Conservation (phyloP, 2,113 vertebrate species). For the Pollimyrus isidori region DNA sequence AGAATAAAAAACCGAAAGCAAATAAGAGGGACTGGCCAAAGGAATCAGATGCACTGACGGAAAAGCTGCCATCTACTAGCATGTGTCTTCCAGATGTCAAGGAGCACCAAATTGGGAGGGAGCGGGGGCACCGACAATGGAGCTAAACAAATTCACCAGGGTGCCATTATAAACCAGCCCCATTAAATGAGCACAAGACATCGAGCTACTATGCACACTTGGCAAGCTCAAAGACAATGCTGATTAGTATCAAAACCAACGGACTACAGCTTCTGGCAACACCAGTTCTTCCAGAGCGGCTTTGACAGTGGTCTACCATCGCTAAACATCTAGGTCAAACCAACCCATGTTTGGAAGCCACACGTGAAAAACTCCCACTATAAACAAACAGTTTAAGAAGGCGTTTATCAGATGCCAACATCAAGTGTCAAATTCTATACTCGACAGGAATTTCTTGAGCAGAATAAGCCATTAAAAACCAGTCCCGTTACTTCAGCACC, state of each 20-base stretch:
- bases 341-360: neutral
- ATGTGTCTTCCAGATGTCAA: conserved; percentile 14
- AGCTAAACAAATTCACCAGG: neutral
- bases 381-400: neutral
- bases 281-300: neutral
- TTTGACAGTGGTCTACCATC: neutral
- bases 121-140: neutral
- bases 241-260: neutral
- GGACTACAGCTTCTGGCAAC: neutral
- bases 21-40: neutral
- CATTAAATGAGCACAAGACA: neutral
- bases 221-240: neutral
- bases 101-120: too few relatives aligned
- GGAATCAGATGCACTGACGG: too few relatives aligned
- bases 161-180: neutral
- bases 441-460: neutral
- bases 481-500: neutral
- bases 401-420: neutral
- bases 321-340: neutral
- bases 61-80: neutral
- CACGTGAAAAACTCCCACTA: neutral
- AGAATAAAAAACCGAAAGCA: neutral
- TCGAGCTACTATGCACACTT: neutral
- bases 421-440: neutral
- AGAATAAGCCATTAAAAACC: neutral